Base-by-base conservation (phyloP, 2,888 invertebrate species). In the Mayetiola destructor region DNA sequence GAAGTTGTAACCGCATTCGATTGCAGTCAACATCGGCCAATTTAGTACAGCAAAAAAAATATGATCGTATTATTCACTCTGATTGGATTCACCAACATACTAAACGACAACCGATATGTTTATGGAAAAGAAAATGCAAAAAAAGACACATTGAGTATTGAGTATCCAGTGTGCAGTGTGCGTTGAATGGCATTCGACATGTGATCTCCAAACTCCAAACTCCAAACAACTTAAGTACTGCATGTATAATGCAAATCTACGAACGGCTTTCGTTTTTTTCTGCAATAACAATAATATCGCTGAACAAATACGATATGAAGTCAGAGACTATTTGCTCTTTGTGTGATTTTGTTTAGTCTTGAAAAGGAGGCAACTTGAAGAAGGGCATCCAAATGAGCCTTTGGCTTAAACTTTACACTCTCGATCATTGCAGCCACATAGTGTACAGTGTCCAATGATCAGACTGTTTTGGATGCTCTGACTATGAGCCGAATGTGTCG, bases 121-220 rank as follows among this genome's bases (percentile, higher is more conserved):
- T 9, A 32, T 10, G 32, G 32, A 32, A 32, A 32, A 6, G 10
- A 12, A 36, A 36, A 36, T 36, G 36, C 4, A n/a, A n/a, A n/a
- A 16, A 36, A 8, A 8, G 36, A 36, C 32, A 32, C 32, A 32
- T 9, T 6, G 6, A 6, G 32, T 32, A 9, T 32, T 10, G n/a
- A 10, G 32, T 10, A 42, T 3, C 48, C 27, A 27, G 39, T n/a
- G 16, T 6, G 6, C 27, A 4, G 5, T 27, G 27, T 27, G 27
- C 27, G 29, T 48, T 48, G 48, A 48, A 27, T 48, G 29, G 48
- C 27, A 48, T 48, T 48, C 48, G 48, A 48, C 48, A 48, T 48
- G 48, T 48, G 48, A 48, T 48, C 48, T 16, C 27, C 23, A 48
- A n/a, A n/a, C 27, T 48, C 27, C 8, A 48, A 27, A 37, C 3